Evolutionary conservation across 1,140 invertebrate genomes (phyloP), one percentile per base, ranked within the genome.

Genomic region (Diachasma alloeum): DNA sequence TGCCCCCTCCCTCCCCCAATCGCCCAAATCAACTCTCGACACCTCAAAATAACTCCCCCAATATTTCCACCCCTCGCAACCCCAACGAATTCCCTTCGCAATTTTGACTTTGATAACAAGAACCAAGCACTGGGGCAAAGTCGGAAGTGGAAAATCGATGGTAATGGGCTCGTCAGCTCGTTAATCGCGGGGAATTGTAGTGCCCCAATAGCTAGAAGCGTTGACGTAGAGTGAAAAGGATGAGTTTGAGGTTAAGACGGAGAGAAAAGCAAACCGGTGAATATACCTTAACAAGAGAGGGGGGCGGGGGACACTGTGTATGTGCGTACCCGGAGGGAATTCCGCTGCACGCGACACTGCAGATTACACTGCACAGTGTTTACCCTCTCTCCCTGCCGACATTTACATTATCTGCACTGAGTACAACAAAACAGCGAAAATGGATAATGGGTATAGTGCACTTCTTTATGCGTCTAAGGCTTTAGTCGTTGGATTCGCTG

Each of bases 111-210:
- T 31, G n/a, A 36, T 72, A 72, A 56, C 26, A 72, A 53, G 31
- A 59, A 59, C 46, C 71, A 37, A n/a, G 31, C 42, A 63, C 48
- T 53, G 44, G 44, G 26, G 19, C 19, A 72, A 56, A 48, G 44
- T 72, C 46, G 44, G 44, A 56, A 72, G 70, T 56, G 44, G 24
- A 74, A 74, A 74, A 74, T 74, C 72, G 53, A 74, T 74, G n/a
- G 36, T 74, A 66, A 56, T 74, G 31, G 72, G 53, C 56, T 59
- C 37, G 53, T 74, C 53, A 72, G 70, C 53, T 74, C 53, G 72
- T 74, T 74, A 74, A 74, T 36, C 42, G 37, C 42, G 42, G 17
- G 26, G 13, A 48, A 26, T 44, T 19, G 6, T 19, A 22, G 69
- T 26, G 19, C 22, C 9, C 59, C 39, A n/a, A 13, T 48, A 71